phyloP scores from a whole-genome alignment of 2,797 vertebrate genomes.

The Coilia nasus region DNA sequence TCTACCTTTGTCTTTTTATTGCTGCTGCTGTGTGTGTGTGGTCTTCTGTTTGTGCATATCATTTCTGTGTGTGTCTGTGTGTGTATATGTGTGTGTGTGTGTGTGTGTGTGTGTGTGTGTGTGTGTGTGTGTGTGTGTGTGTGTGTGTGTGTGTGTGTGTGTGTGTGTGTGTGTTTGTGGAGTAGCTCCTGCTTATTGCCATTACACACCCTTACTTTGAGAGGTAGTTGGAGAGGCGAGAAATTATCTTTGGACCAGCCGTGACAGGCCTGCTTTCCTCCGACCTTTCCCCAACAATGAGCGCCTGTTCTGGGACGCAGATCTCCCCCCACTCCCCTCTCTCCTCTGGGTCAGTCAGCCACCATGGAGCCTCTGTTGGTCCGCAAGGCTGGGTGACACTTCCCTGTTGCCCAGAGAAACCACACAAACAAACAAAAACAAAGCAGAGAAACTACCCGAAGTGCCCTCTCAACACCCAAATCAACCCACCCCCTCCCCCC shows the following conservation, averaged over 20 bases:
- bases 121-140: constrained; percentile 25
- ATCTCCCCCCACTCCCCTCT: not conserved
- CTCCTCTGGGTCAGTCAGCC: not conserved
- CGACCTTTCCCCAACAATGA: not conserved
- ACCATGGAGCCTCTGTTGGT: not conserved
- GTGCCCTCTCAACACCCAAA: too few relatives aligned
- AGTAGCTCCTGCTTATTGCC: not conserved
- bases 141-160: constrained; percentile 12
- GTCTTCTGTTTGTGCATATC: too few relatives aligned
- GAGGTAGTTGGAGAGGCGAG: not conserved
- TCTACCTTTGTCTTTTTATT: too few relatives aligned
- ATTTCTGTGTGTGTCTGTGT: constrained; percentile 12
- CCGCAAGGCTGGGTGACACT: not conserved
- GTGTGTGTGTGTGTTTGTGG: constrained; percentile 13
- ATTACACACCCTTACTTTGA: not conserved
- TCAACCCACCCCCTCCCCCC: too few relatives aligned
- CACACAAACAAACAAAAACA: not conserved
- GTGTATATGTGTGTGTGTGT: constrained; percentile 25
- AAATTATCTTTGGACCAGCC: not conserved
- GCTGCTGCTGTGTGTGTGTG: constrained; percentile 3
- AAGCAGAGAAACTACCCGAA: not conserved
- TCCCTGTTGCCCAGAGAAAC: not conserved
- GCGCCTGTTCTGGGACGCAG: not conserved
- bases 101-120: constrained; percentile 19
- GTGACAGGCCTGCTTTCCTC: not conserved